A percentile compares a stretch with the other conserved stretches of the same genome.
phyloP scores from a whole-genome alignment of 2,888 invertebrate species.

The Anoncus sp. region DNA sequence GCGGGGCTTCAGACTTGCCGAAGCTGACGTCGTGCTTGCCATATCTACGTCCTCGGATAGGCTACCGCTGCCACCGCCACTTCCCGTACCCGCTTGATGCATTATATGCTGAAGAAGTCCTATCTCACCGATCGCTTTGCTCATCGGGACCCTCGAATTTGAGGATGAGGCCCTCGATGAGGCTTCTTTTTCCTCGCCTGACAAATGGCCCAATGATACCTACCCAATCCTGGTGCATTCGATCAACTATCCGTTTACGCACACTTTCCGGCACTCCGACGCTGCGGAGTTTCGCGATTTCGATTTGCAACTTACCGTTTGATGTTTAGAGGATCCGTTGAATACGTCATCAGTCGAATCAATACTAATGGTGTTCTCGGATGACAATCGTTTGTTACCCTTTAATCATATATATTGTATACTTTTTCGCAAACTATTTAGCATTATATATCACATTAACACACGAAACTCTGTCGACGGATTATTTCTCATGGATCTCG shows the following conservation, averaged over 20 bases:
- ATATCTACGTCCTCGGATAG: conserved; percentile 77
- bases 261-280: conserved; percentile 14
- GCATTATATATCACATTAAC: conserved; percentile 44
- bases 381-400: neutral
- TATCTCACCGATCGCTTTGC: conserved; percentile 48
- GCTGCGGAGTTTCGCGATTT: neutral
- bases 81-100: conserved; percentile 58
- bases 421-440: conserved; percentile 10
- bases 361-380: neutral
- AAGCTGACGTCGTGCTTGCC: conserved; percentile 78
- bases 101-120: conserved; percentile 55
- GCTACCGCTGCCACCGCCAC: conserved; percentile 56
- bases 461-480: conserved; percentile 27
- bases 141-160: conserved; percentile 46
- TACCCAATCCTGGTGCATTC: conserved; percentile 38
- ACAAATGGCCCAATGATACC: conserved; percentile 73
- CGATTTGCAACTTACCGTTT: neutral
- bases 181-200: conserved; percentile 69
- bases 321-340: neutral
- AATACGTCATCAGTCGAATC: neutral
- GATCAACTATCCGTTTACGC: conserved; percentile 12
- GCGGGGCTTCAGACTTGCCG: conserved; percentile 79
- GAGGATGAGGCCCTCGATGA: conserved; percentile 69
- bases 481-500: conserved; percentile 13
- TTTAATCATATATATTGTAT: conserved; percentile 4